Conservation (phyloP, 2,888 invertebrate genomes). For the Opisthograptis luteolata region DNA sequence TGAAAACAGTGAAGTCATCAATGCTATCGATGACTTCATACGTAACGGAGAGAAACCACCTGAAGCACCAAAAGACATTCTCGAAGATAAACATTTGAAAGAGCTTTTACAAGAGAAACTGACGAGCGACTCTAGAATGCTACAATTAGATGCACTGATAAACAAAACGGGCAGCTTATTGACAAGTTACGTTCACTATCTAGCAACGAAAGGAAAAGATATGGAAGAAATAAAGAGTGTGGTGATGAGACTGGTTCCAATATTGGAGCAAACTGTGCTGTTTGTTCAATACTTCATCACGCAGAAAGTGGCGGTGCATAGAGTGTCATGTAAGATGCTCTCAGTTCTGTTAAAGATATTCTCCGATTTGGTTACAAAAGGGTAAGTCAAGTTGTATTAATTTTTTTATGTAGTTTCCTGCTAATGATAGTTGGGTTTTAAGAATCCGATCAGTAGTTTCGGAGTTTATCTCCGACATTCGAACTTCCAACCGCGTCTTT, state of each 20-base stretch:
- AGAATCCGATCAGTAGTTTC: too few species aligned
- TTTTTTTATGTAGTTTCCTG: too few species aligned
- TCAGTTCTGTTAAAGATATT: conserved; percentile 93
- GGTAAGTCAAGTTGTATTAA: conserved; percentile 80
- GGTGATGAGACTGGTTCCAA: conserved; percentile 83
- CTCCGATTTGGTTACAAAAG: conserved; percentile 90
- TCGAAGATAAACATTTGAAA: conserved; percentile 87
- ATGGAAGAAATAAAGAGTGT: conserved; percentile 57
- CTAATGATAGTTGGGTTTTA: too few species aligned
- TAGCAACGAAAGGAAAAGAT: conserved; percentile 51
- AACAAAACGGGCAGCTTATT: conserved; percentile 69
- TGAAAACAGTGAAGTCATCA: conserved; percentile 60
- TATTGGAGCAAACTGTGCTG: conserved; percentile 90
- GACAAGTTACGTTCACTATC: conserved; percentile 67
- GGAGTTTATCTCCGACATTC: too few species aligned
- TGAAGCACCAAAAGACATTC: conserved; percentile 76
- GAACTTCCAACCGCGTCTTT: too few species aligned
- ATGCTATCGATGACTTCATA: conserved; percentile 68
- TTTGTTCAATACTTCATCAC: conserved; percentile 92
- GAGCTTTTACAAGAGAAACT: conserved; percentile 86
- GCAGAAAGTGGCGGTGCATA: conserved; percentile 90
- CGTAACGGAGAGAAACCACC: conserved; percentile 57
- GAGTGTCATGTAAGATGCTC: conserved; percentile 92
- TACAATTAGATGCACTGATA: conserved; percentile 82
- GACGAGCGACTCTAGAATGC: conserved; percentile 81